phyloP scores from a whole-genome alignment of 2,888 invertebrate genomes.

The Athrips mouffetella region DNA sequence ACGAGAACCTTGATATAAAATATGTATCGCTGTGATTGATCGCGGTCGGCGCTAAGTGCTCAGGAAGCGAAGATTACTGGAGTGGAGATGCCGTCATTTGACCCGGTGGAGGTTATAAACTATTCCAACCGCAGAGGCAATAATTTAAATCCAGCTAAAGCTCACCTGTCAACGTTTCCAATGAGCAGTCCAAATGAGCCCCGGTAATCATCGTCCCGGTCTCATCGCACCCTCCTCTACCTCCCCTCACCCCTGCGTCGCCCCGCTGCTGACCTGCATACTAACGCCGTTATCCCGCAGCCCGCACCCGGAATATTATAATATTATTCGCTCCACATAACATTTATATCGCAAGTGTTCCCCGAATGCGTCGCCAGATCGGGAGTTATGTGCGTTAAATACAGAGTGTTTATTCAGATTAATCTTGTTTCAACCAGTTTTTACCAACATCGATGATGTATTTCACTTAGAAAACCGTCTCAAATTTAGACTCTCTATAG shows the following conservation, averaged over 20 bases:
- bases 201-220: neutral
- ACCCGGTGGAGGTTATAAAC: neutral
- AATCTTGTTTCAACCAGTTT: no score
- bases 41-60: neutral
- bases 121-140: neutral
- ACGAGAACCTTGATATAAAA: neutral
- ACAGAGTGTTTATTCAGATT: no score
- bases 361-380: neutral
- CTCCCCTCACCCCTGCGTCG: neutral
- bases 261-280: conserved; percentile 7
- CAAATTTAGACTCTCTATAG: no score
- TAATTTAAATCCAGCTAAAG: conserved; percentile 1
- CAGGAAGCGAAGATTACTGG: neutral
- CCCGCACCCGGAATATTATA: conserved; percentile 1
- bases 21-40: conserved; percentile 1
- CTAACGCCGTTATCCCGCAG: neutral
- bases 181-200: neutral
- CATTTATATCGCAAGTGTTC: conserved; percentile 6
- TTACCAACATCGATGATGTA: no score
- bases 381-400: no score
- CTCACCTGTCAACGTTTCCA: conserved; percentile 2
- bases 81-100: neutral
- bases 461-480: no score
- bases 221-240: no score
- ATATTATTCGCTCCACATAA: conserved; percentile 8